Evolutionary conservation across 1,140 invertebrate genomes (phyloP), one percentile per base, ranked within the genome.

Genomic region (Macrocentrus cingulum): DNA sequence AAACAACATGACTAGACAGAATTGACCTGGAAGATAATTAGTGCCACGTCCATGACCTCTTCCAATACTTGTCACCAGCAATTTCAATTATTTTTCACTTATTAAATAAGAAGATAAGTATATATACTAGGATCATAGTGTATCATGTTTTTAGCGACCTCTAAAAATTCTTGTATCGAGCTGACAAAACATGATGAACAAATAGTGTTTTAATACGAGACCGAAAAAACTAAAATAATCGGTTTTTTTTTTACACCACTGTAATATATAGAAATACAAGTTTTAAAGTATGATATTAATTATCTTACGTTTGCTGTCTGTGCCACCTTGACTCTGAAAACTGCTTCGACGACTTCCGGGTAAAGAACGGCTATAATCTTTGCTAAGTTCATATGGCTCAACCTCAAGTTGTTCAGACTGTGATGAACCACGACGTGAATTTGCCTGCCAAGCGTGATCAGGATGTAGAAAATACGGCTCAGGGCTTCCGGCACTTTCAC

Each of bases 321-420:
- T 72, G 13, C 74, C 75, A 16, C 62, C 62, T 42, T 79, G 78
- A 41, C 77, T 79, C 67, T 92, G 90, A 70, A 94, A 92, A 23
- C 90, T 92, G 15, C 90, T 91, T 37, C 91, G 83, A 60, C 91
- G 82, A 16, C 90, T 92, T 5, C 91, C 91, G 1, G 91, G 91
- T 64, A 92, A 77, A 11, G 91, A 92, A 64, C 89, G 84, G 13
- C 90, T 92, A 73, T 92, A 92, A 77, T 92, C 90, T 72, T 91
- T 90, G 49, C 84, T 88, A 13, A 92, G 82, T 74, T 92, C 89
- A 70, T 92, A 92, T 0, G 90, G 88, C 70, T 94, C 91, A 19
- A 91, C 87, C 71, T 93, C 91, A 16, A 92, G 80, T 45, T 90
- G 89, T 66, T 92, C 91, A 0, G 90, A 92, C 68, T 92, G 90